Percentiles rank a stretch among this genome's conserved stretches.
Conservation (phyloP, 2,113 vertebrate species). For the Melospiza melodia region DNA sequence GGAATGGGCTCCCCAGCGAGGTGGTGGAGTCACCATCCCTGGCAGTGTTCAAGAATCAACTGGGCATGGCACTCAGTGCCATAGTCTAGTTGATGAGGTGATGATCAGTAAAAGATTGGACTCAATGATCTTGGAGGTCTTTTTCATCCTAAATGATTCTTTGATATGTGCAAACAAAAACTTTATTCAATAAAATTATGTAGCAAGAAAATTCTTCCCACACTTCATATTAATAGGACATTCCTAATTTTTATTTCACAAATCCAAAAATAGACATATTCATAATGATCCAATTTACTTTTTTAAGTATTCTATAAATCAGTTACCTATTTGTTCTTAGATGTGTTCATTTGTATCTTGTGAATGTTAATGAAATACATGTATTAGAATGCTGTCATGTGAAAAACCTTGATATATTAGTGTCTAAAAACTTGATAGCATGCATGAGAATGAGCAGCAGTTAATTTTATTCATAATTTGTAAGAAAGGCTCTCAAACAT, state of each 20-base stretch:
- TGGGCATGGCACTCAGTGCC: not conserved
- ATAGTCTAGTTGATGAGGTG: not conserved
- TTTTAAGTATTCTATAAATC: not conserved
- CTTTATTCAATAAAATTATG: not conserved
- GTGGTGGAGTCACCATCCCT: not conserved
- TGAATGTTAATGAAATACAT: not conserved
- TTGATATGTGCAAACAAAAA: not conserved
- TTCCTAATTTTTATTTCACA: not conserved
- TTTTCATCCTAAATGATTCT: not conserved
- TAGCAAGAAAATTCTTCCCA: not conserved
- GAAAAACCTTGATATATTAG: not conserved
- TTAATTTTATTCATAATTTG: not conserved
- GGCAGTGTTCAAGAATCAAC: not conserved
- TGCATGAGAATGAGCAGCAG: not conserved
- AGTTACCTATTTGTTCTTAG: not conserved
- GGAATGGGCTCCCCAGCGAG: not conserved
- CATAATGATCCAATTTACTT: not conserved
- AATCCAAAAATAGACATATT: not conserved
- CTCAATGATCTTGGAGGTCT: not conserved
- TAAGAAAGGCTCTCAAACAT: not conserved
- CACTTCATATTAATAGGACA: not conserved
- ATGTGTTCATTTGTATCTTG: not conserved
- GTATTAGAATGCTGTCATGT: not conserved
- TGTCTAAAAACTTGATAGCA: not conserved
- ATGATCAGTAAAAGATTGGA: not conserved